Evolutionary conservation across 2,888 invertebrate species (phyloP).

Genomic region (Drosophila hawaiiensis): DNA sequence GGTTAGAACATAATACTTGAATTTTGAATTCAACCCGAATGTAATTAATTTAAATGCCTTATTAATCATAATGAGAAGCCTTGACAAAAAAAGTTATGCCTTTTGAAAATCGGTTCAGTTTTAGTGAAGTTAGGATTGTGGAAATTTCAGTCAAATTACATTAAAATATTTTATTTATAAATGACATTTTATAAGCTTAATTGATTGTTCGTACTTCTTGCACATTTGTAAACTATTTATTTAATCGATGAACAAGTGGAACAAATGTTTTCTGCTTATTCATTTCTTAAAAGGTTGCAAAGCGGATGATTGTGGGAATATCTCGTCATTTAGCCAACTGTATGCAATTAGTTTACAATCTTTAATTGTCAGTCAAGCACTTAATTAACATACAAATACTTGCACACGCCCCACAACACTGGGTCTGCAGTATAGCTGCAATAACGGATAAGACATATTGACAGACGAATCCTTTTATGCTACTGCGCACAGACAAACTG

Average conservation of each 20-base stretch:
- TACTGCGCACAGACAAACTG: conserved; percentile 35
- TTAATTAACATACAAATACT: conserved; percentile 44
- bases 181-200: background rate
- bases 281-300: background rate
- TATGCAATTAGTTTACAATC: conserved; percentile 41
- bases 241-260: background rate
- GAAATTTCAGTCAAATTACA: no score
- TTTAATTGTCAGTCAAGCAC: conserved; percentile 44
- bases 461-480: conserved; percentile 41
- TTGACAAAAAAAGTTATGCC: no score
- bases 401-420: conserved; percentile 7
- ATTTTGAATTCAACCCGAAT: no score
- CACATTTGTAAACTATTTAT: background rate
- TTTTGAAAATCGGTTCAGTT: background rate
- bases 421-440: conserved; percentile 36
- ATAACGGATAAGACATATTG: conserved; percentile 28
- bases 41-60: no score
- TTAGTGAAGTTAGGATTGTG: background rate
- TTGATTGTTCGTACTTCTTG: no score
- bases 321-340: conserved; percentile 16
- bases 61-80: no score
- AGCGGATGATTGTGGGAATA: conserved; percentile 9
- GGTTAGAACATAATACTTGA: no score
- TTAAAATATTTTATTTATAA: background rate
- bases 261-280: background rate